Base-by-base conservation (phyloP, 1,140 invertebrate species). In the Euwallacea fornicatus region DNA sequence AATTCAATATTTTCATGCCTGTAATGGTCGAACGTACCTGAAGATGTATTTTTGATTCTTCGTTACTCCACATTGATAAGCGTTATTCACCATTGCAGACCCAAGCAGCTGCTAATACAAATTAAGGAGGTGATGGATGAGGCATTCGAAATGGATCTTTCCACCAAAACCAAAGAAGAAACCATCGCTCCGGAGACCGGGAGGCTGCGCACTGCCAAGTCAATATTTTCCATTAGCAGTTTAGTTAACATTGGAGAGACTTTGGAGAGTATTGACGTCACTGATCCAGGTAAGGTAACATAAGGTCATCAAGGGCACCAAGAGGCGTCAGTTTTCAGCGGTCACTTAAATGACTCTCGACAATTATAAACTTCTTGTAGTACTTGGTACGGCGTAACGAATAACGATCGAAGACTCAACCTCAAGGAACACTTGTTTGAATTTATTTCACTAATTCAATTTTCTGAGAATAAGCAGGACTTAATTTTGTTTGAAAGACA, bases 161-260 rank as follows among this genome's bases (percentile, higher is more conserved):
- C 74, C 43, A 84, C 55, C 53, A 81, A 50, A 78, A 81, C 68
- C 9, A 66, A 74, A 63, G 73, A 75, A 2, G 59, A 58, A 2
- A 43, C 16, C 4, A 53, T 43, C 4, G 61, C 66, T 10, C 66
- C 67, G 43, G 71, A 74, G 10, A 74, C 15, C 4, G 73, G 75
- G 62, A 86, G 86, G 75, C 81, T 84, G 6, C 77, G 85, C 6
- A 81, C 84, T 2, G 85, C 85, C 7, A 86, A 86, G 68, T 85
- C 84, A 60, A 84, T 86, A 11, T 86, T 86, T 76, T 85, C 84
- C 50, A 86, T 86, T 54, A 78, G 85, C 7, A 86, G 84, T 73
- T 76, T 86, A 41, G 85, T 86, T n/a, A 83, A 86, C 74, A 79
- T 85, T 7, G 84, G 83, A 47, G 84, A 85, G 15, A 72, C 75